Base-by-base conservation (phyloP, 2,113 vertebrate genomes). In the Istiophorus platypterus region DNA sequence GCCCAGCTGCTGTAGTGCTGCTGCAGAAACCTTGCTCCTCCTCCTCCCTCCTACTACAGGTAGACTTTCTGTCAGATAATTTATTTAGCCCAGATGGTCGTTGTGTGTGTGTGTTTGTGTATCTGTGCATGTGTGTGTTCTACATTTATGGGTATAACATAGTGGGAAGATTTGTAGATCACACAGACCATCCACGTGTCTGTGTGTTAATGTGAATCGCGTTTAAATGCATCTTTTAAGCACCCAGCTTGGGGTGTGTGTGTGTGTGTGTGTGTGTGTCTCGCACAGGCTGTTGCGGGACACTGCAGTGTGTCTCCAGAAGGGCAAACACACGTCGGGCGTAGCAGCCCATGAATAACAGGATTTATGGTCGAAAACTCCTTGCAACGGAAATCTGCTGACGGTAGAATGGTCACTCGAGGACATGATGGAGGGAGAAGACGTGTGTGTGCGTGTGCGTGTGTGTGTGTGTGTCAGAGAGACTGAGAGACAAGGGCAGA, bases 281-380 rank as follows among this genome's bases (percentile, higher is more conserved):
- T 29, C 31, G 31, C 45, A 14, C 64, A n/a, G 59, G 29, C 31
- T 34, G 24, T 64, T 69, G 72, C 4, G 14, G 66, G 64, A 52
- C 62, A 72, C 70, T 75, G 87, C 85, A 58, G 79, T 31, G 34
- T 80, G n/a, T 31, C 34, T 72, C 7, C 20, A 76, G 59, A 80
- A 76, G 81, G 67, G 56, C 84, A 64, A 65, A 78, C 3, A 7
- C 69, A 37, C n/a, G 31, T 41, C 3, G 2, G 74, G 5, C 1
- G 20, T 70, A 75, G 64, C 70, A 42, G 79, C 31, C 71, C 3
- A 57, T 91, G 72, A 81, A 87, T 81, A 81, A 82, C 68, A 39
- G 68, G 78, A 82, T 81, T 82, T 71, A 83, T 41, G 7, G 52
- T 68, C 58, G 61, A 76, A 76, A 78, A 76, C 27, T 65, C 45